phyloP scores from a whole-genome alignment of 2,888 invertebrate species.

The Microctonus brassicae region DNA sequence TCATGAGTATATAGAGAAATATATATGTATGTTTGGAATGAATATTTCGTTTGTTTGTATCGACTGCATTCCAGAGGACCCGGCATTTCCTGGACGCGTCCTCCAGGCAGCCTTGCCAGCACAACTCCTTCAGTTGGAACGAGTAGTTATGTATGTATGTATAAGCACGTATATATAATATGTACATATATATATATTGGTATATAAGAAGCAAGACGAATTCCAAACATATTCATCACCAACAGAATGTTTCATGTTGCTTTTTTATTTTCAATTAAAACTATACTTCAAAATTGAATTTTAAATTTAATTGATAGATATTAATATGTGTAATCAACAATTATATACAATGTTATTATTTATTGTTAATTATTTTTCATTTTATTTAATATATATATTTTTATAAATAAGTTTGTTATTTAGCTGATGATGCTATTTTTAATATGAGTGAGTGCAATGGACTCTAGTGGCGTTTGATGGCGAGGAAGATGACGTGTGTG shows the following conservation, averaged over 20 bases:
- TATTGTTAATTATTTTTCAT: background rate
- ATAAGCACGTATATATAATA: background rate
- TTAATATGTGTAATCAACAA: background rate
- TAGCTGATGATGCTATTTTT: constrained; percentile 18
- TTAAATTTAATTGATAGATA: background rate
- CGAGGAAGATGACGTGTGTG: constrained; percentile 22
- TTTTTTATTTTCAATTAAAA: constrained; percentile 2
- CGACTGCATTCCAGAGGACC: constrained; percentile 62
- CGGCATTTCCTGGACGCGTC: constrained; percentile 61
- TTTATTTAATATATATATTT: background rate
- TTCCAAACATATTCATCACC: constrained; percentile 16
- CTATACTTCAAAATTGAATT: constrained; percentile 3
- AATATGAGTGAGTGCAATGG: constrained; percentile 20
- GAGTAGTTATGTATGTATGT: constrained; percentile 4
- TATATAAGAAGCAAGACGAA: background rate
- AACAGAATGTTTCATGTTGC: background rate
- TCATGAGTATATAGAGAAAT: background rate
- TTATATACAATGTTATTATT: background rate
- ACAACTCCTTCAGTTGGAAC: constrained; percentile 32
- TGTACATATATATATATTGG: background rate
- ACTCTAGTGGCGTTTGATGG: constrained; percentile 21
- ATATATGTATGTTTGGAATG: constrained; percentile 52
- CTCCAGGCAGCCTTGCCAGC: constrained; percentile 62
- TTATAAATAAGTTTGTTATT: constrained; percentile 4
- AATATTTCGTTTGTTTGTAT: constrained; percentile 60